Evolutionary conservation across 2,888 invertebrate species (phyloP), one percentile per base, ranked within the genome.

Genomic region (Ophonus ardosiacus): DNA sequence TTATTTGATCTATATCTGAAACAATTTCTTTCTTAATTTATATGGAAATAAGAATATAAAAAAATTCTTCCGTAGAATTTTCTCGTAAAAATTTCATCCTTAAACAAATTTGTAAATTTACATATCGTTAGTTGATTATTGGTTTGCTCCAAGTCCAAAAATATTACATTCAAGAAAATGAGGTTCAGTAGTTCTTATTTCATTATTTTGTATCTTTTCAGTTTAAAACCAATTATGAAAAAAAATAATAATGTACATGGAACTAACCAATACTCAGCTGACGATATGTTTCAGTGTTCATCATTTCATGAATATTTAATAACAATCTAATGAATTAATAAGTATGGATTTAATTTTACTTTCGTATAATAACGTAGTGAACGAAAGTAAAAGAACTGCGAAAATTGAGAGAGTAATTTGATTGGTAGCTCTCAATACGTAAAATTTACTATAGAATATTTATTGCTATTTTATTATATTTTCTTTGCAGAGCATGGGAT

Each of bases 351-450:
- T 68, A 15, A 31, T 63, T 68, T 68, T 68, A 68, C 38, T 68
- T 68, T 68, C 68, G 68, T 68, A 68, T 68, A 63, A 21, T 63
- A 68, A 68, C 40, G 24, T 68, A 40, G n/a, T 68, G 68, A 31
- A 68, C 68, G 68, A 68, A 68, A 38, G 31, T 68, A 38, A 68
- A 68, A n/a, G 10, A 63, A 31, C 6, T 31, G 5, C 31, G 5
- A 31, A 7, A 63, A 63, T 8, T 61, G 10, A 51, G 13, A 8
- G 13, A 13, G 13, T 5, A 51, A 51, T 51, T 51, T 51, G 43
- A 8, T 51, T 51, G 13, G 43, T 10, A 13, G 43, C 43, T 7
- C 0, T n/a, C 3, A 31, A 31, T 31, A 31, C 1, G 6, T 31
- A 5, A 31, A 31, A 31, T 31, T 4, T 31, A 0, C 31, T 31